A percentile compares a stretch with the other conserved stretches of the same genome.
Conservation (phyloP, 2,888 invertebrate genomes). For the Stenchaetothrips biformis region DNA sequence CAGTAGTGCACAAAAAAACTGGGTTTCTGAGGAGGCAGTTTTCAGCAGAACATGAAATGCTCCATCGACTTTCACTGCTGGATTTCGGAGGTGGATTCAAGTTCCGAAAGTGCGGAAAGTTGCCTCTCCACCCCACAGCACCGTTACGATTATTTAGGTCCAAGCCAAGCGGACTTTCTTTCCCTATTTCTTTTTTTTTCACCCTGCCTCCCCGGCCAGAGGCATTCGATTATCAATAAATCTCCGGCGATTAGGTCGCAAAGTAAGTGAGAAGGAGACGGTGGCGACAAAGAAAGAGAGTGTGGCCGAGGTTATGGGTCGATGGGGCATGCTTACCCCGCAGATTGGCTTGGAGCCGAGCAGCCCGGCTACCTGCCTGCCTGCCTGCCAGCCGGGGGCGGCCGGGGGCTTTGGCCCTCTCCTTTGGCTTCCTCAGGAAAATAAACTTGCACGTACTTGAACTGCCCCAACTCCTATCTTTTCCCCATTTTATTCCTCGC, state of each 20-base stretch:
- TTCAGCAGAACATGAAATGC: no score
- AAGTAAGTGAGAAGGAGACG: not conserved
- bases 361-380: not conserved
- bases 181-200: no score
- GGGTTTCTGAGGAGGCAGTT: no score
- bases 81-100: no score
- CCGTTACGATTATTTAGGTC: no score
- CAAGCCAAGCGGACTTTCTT: no score
- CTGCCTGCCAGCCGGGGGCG: not conserved
- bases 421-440: not conserved
- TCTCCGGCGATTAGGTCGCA: conserved; percentile 19
- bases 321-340: not conserved
- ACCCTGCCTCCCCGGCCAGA: not conserved
- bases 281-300: not conserved
- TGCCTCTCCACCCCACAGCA: no score
- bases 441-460: conserved; percentile 21
- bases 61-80: no score
- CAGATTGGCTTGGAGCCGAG: conserved; percentile 4
- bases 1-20: no score
- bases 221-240: conserved; percentile 25
- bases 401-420: no score
- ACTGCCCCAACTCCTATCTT: conserved; percentile 14
- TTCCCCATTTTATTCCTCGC: not conserved
- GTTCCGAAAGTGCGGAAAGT: no score
- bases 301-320: not conserved